phyloP scores from a whole-genome alignment of 2,888 invertebrate genomes.

The Monoplex corrugatus region DNA sequence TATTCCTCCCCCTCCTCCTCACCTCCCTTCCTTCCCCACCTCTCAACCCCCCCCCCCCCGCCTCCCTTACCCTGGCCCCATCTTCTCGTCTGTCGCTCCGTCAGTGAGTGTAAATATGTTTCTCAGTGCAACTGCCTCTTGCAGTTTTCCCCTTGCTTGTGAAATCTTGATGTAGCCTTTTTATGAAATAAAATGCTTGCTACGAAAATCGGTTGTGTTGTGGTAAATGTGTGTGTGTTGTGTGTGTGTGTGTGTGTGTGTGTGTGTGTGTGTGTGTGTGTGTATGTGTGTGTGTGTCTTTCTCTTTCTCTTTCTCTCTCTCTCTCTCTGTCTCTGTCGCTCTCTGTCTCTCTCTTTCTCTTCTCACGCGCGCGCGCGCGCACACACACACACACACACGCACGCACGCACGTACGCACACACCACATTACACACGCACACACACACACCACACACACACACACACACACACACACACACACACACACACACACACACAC shows the following conservation, averaged over 20 bases:
- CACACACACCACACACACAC: no score
- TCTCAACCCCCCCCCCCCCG: background rate
- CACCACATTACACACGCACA: no score
- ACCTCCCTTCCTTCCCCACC: background rate
- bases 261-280: background rate
- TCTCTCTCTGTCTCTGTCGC: background rate
- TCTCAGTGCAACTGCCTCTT: conserved; percentile 25
- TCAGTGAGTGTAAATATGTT: conserved; percentile 15
- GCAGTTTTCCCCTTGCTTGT: conserved; percentile 8
- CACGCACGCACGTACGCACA: no score
- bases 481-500: no score
- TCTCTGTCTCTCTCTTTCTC: background rate
- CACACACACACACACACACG: no score
- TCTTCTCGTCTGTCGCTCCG: background rate
- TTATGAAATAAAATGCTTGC: conserved; percentile 35
- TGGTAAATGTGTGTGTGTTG: no score
- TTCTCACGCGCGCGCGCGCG: no score
- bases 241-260: background rate
- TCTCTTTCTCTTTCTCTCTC: background rate
- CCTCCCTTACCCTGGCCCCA: background rate
- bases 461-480: no score
- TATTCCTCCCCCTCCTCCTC: background rate
- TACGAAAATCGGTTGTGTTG: background rate
- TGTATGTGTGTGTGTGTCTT: background rate
- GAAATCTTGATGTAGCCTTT: conserved; percentile 30